A percentile compares a stretch with the other conserved stretches of the same genome.
Evolutionary conservation across 2,797 vertebrate species (phyloP).

Genomic region (Clarias laeviceps): DNA sequence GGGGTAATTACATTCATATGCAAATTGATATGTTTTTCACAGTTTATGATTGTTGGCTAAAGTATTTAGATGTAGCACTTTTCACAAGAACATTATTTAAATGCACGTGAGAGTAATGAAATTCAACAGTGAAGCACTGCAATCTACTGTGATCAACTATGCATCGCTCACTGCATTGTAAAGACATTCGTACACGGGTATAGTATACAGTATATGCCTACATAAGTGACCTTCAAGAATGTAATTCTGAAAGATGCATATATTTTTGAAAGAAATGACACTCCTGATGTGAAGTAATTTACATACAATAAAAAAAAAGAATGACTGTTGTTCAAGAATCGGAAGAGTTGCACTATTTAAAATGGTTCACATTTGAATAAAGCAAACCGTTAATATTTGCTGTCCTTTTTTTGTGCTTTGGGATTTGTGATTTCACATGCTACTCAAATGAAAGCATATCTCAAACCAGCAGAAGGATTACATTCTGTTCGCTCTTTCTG

Average conservation of each 20-base stretch:
- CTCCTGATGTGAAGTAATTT: neutral
- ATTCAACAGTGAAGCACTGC: neutral
- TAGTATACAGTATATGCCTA: neutral
- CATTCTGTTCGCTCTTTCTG: constrained; percentile 45
- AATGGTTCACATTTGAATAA: neutral
- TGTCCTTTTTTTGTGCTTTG: constrained; percentile 21
- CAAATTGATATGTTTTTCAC: constrained; percentile 26
- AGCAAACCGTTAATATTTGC: constrained; percentile 28
- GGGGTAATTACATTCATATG: constrained; percentile 27
- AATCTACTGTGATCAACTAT: neutral
- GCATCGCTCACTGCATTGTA: neutral
- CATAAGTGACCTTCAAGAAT: neutral
- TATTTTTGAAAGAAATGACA: neutral
- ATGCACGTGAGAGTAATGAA: neutral
- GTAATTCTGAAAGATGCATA: neutral
- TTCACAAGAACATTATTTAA: constrained; percentile 1
- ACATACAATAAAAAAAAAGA: neutral
- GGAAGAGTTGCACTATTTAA: neutral
- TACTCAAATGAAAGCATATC: constrained; percentile 26
- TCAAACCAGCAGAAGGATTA: constrained; percentile 36
- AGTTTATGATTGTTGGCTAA: constrained; percentile 21
- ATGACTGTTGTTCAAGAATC: neutral
- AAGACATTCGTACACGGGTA: neutral
- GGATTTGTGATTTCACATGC: constrained; percentile 18
- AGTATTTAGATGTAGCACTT: constrained; percentile 9